Base-by-base conservation (phyloP, 2,888 invertebrate species). In the Hoplodrina blanda region DNA sequence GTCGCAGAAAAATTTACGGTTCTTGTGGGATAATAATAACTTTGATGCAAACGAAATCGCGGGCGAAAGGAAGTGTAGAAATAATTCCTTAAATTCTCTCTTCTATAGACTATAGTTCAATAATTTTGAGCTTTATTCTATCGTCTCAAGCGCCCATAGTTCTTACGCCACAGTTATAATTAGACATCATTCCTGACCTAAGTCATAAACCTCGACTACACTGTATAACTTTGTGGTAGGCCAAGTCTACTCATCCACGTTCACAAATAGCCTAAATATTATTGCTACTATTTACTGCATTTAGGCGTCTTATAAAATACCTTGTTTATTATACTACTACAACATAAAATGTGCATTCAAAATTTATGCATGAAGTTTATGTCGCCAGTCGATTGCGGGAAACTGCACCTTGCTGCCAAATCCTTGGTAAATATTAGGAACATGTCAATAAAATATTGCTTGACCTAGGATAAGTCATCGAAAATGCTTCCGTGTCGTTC, bases 381-480 rank as follows among this genome's bases (percentile, higher is more conserved):
- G 79, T 62, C 46, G 49, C 59, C 46, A 50, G 53, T 60, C 41
- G 30, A 68, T 49, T 49, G 30, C 62, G 57, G 64, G 64, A 75
- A 68, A 66, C 60, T 80, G 66, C 69, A 52, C 17, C 56, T 52
- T 65, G 64, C 11, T 76, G 76, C 79, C 81, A 81, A 82, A 79
- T 69, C 62, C 62, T 77, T 69, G 69, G 50, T 53, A 30, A 63
- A 67, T 73, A 64, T 77, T 53, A 53, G 54, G 41, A 52, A 62
- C 54, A 53, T 63, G n/a, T 63, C 54, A 55, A 61, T 75, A 75
- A 70, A 71, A 62, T 67, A 56, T 57, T 62, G 25, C 41, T 50
- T 46, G 67, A n/a, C 67, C 44, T 65, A 62, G 62, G 72, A 49
- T 62, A 67, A 66, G 54, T 62, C 20, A 55, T 56, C 15, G 17